These are phyloP conservation scores for Schizothorax lantsangensis DNA, from an alignment of 2,797 vertebrate genomes.

Conservation along the genomic window DNA sequence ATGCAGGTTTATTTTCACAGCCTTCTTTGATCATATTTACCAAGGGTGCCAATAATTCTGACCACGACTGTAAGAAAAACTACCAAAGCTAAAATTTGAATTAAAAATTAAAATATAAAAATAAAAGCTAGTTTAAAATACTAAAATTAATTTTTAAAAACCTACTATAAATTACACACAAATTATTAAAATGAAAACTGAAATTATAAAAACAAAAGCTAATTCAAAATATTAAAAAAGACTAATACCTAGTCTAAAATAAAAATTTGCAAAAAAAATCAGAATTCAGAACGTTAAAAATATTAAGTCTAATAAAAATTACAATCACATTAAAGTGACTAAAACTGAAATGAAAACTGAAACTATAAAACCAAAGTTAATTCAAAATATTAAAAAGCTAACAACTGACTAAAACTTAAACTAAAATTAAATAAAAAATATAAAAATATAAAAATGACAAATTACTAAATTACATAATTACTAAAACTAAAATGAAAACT, in stretches of 20 bases:
- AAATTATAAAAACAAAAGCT: neutral
- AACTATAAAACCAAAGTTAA: neutral
- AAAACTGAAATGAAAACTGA: neutral
- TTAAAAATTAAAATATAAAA: no score
- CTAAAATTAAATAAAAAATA: neutral
- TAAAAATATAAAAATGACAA: neutral
- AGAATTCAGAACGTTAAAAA: neutral
- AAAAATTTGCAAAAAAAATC: neutral
- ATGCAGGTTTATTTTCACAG: no score
- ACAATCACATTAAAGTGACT: neutral
- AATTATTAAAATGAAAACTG: neutral
- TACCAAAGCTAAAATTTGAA: neutral
- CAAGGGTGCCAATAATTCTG: no score
- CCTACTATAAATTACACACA: neutral
- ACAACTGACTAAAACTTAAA: neutral
- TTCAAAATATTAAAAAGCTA: neutral
- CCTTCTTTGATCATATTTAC: no score
- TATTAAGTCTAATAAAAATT: neutral
- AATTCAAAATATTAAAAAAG: neutral
- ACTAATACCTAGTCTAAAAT: neutral
- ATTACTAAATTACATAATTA: no score
- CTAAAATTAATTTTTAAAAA: neutral
- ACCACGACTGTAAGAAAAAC: neutral
- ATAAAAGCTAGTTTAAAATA: neutral
- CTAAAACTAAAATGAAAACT: neutral